Evolutionary conservation across 2,888 invertebrate genomes (phyloP), one percentile per base, ranked within the genome.

Genomic region (Ormia ochracea): DNA sequence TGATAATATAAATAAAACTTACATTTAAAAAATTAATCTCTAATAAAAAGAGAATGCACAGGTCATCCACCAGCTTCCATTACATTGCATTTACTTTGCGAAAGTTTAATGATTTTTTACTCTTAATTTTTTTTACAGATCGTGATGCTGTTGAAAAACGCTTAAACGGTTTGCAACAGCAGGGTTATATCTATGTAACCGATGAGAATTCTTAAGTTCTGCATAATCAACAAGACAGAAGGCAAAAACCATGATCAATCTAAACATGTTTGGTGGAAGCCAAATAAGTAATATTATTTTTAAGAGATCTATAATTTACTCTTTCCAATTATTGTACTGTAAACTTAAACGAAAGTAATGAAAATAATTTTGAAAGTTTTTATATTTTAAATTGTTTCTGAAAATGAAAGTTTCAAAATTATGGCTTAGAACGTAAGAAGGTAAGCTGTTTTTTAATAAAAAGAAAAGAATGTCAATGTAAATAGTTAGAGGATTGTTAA

Each of bases 61-160:
- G n/a, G n/a, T n/a, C n/a, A n/a, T n/a, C n/a, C n/a, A n/a, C n/a
- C n/a, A n/a, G n/a, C n/a, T n/a, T n/a, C n/a, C n/a, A n/a, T n/a
- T n/a, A n/a, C n/a, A n/a, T n/a, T n/a, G n/a, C n/a, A n/a, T n/a
- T n/a, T n/a, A n/a, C n/a, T n/a, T n/a, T n/a, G n/a, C n/a, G n/a
- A n/a, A n/a, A n/a, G n/a, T n/a, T n/a, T n/a, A n/a, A n/a, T n/a
- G n/a, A n/a, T n/a, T n/a, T 54, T 10, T 54, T 33, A 21, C 4
- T 5, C 1, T 10, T 23, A 12, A 36, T 21, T 78, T 43, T 19
- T 36, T 14, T 91, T 91, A 48, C 91, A 97, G 98, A 98, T 91
- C 97, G 98, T 91, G 96, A 97, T 88, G 97, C 98, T 65, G 99
- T 99, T 66, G 98, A 99, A 90, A 96, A 96, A 90, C 93, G 99